Conservation (phyloP, 2,888 invertebrate genomes). For the Belgica antarctica region DNA sequence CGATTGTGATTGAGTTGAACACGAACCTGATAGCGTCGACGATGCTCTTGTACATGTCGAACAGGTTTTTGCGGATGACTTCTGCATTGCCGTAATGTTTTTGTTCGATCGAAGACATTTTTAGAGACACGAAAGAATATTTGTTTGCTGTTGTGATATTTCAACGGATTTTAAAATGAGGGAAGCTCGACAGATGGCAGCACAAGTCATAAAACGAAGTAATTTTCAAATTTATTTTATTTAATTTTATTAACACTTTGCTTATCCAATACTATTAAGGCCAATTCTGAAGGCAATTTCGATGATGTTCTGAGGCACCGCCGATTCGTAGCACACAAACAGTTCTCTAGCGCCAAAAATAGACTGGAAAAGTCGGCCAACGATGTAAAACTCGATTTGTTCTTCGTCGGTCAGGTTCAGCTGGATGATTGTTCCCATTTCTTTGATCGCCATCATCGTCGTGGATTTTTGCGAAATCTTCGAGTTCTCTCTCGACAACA, state of each 20-base stretch:
- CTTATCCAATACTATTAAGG: constrained; percentile 54
- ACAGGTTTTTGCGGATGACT: background rate
- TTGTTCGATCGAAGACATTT: too few species aligned
- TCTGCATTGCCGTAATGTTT: background rate
- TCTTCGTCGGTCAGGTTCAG: constrained; percentile 51
- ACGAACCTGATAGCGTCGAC: background rate
- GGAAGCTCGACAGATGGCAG: too few species aligned
- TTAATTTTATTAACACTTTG: background rate
- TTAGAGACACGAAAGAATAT: too few species aligned
- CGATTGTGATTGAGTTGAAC: background rate
- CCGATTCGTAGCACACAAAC: constrained; percentile 84
- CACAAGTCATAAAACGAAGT: background rate
- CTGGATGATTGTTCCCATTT: constrained; percentile 76
- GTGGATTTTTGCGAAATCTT: constrained; percentile 49
- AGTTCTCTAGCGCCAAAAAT: constrained; percentile 75
- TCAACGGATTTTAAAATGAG: too few species aligned
- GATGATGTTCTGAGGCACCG: constrained; percentile 80
- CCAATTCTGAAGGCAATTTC: constrained; percentile 81
- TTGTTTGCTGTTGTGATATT: too few species aligned
- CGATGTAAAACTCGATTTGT: constrained; percentile 71
- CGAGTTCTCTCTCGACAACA: constrained; percentile 55
- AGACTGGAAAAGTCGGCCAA: constrained; percentile 77
- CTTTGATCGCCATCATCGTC: constrained; percentile 75
- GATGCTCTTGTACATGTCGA: background rate
- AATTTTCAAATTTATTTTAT: background rate